Conservation (phyloP, 1,140 invertebrate species). For the Cyrtorhinus lividipennis region DNA sequence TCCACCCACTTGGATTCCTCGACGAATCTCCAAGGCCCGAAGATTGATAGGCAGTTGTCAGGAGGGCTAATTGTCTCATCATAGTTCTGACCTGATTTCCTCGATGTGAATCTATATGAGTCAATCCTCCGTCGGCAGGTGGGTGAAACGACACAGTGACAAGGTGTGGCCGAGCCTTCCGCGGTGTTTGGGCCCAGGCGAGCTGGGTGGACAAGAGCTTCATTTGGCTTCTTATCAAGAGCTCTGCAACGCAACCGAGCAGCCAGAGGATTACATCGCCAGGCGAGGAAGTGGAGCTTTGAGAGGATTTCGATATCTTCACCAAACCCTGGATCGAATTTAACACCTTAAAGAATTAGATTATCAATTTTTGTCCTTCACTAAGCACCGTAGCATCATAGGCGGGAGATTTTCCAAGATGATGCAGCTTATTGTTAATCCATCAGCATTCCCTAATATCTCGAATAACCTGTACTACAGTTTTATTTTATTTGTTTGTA, state of each 20-base stretch:
- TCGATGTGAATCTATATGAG: too few species aligned
- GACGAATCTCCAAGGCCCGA: too few species aligned
- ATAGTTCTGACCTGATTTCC: too few species aligned
- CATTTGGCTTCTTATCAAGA: slow-evolving; percentile 44
- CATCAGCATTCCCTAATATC: not conserved
- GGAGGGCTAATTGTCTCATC: too few species aligned
- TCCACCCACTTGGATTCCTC: too few species aligned
- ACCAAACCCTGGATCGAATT: not conserved
- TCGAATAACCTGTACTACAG: not conserved
- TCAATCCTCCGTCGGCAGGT: too few species aligned
- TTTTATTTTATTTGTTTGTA: too few species aligned
- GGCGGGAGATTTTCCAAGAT: not conserved
- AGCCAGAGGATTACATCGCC: not conserved
- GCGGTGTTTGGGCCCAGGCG: slow-evolving; percentile 57
- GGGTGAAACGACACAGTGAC: slow-evolving; percentile 44
- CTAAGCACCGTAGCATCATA: not conserved
- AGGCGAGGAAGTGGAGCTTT: not conserved
- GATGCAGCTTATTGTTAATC: not conserved
- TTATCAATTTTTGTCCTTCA: not conserved
- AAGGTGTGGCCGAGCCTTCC: slow-evolving; percentile 60
- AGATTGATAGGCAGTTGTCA: too few species aligned
- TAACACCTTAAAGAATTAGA: too few species aligned
- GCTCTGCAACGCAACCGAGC: not conserved
- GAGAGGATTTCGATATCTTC: not conserved
- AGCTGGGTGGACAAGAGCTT: slow-evolving; percentile 48